Percentiles rank a stretch among this genome's conserved stretches.
phyloP scores from a whole-genome alignment of 2,888 invertebrate species.

The Nemapogon koenigi region DNA sequence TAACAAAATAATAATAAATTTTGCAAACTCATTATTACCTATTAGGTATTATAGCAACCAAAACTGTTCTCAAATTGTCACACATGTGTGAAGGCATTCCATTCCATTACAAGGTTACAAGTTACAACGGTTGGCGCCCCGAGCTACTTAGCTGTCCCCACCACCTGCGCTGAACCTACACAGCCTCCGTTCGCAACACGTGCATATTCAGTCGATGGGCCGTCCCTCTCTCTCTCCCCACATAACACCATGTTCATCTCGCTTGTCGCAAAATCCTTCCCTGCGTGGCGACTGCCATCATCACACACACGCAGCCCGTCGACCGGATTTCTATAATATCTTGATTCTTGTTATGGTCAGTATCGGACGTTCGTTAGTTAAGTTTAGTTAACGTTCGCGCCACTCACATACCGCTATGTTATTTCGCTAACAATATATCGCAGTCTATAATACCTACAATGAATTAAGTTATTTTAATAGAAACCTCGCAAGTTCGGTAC shows the following conservation, averaged over 20 bases:
- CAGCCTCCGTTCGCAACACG: conserved; percentile 6
- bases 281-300: conserved; percentile 15
- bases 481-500: too few relatives aligned
- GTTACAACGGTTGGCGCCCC: too few relatives aligned
- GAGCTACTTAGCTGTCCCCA: background rate
- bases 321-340: conserved; percentile 4
- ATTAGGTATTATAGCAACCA: too few relatives aligned
- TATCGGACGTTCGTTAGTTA: too few relatives aligned
- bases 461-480: too few relatives aligned
- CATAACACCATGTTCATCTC: background rate
- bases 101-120: too few relatives aligned
- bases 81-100: too few relatives aligned
- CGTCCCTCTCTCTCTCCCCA: background rate
- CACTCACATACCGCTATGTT: background rate
- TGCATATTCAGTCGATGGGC: background rate
- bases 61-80: too few relatives aligned
- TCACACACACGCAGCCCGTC: conserved; percentile 4
- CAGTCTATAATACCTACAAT: too few relatives aligned
- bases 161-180: background rate
- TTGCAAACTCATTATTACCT: too few relatives aligned
- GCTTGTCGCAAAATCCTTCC: conserved; percentile 1
- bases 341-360: conserved; percentile 9
- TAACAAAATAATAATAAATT: too few relatives aligned
- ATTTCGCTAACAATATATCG: too few relatives aligned
- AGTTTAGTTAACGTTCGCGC: conserved; percentile 2